Evolutionary conservation across 2,113 vertebrate genomes (phyloP).

Genomic region (Parus major): DNA sequence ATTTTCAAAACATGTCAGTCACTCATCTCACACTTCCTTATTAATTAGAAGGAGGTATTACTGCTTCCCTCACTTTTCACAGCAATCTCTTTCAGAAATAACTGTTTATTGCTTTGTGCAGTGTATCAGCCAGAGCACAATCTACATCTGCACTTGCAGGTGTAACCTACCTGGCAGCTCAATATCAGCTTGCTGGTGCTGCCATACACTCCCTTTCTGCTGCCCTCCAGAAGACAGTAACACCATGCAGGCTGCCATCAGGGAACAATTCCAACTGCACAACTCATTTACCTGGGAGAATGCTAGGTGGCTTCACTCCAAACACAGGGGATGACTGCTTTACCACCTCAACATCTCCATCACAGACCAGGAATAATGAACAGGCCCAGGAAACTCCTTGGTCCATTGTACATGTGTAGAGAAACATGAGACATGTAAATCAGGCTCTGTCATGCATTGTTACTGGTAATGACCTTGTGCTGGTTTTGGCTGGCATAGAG

Average conservation of each 20-base stretch:
- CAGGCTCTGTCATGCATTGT: not conserved
- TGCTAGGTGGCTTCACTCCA: not conserved
- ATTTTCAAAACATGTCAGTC: not conserved
- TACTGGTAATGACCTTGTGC: not conserved
- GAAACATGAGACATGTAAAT: not conserved
- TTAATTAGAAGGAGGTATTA: not conserved
- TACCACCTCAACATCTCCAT: accelerated
- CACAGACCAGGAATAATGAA: not conserved
- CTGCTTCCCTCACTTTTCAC: not conserved
- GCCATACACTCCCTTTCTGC: not conserved
- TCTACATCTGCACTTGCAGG: not conserved
- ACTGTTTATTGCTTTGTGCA: not conserved
- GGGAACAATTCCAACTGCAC: not conserved
- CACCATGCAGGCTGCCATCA: not conserved
- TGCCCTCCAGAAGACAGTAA: not conserved
- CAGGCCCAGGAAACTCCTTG: not conserved
- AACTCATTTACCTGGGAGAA: not conserved
- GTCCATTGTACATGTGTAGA: not conserved
- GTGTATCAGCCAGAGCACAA: not conserved
- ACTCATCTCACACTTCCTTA: not conserved
- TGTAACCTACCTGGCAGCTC: not conserved
- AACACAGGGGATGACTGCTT: not conserved
- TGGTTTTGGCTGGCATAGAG: not conserved
- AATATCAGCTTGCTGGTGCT: not conserved
- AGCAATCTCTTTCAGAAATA: not conserved